phyloP scores from a whole-genome alignment of 2,797 vertebrate genomes.

The Halcyon leucocephala region DNA sequence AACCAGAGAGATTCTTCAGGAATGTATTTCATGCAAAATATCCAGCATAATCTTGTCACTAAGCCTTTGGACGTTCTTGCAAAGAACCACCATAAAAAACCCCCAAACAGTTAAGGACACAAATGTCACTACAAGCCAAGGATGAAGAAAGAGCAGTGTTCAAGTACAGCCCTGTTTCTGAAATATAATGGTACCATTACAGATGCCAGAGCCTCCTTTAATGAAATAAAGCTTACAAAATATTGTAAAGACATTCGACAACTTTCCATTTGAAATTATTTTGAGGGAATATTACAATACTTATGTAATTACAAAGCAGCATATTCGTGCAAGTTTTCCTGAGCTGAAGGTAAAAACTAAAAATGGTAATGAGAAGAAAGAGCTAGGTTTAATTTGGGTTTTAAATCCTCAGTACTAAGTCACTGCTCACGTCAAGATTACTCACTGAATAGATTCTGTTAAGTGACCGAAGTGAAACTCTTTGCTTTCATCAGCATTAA shows the following conservation, averaged over 20 bases:
- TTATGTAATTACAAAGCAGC: slow-evolving; percentile 4
- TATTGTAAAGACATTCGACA: neutral
- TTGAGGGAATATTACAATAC: neutral
- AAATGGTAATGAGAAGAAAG: slow-evolving; percentile 31
- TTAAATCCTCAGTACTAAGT: slow-evolving; percentile 13
- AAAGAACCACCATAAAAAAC: neutral
- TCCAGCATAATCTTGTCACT: neutral
- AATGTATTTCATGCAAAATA: neutral
- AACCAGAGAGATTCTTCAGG: neutral
- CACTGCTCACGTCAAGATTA: neutral
- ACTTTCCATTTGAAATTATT: slow-evolving; percentile 28
- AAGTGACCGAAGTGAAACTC: slow-evolving; percentile 7
- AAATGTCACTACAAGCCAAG: neutral
- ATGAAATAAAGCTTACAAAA: neutral
- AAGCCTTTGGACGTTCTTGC: neutral
- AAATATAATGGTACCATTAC: neutral
- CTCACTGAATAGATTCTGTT: neutral
- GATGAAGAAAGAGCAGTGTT: neutral
- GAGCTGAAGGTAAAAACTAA: neutral
- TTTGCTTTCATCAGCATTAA: slow-evolving; percentile 27
- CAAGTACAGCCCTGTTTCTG: neutral
- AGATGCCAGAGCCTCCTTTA: neutral
- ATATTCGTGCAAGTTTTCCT: slow-evolving; percentile 1
- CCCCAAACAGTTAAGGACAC: neutral
- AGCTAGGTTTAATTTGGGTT: neutral